These are phyloP conservation scores for Athalia circularis DNA, from an alignment of 2,888 invertebrate genomes.

Conservation along the genomic window DNA sequence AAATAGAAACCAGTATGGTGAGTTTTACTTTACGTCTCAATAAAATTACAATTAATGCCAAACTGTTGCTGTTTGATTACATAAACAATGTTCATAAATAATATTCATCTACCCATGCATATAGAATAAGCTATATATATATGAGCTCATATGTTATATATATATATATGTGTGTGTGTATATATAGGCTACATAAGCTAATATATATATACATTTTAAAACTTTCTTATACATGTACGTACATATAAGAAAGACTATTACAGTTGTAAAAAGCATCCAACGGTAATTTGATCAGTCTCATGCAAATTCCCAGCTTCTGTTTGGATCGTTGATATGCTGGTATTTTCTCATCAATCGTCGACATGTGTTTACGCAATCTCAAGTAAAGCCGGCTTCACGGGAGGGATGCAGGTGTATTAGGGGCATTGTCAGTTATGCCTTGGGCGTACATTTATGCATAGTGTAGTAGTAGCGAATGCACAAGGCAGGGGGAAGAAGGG, in stretches of 20 bases:
- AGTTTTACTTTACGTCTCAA: conserved; percentile 18
- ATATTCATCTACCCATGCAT: background rate
- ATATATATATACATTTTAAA: background rate
- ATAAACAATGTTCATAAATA: background rate
- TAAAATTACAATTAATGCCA: conserved; percentile 36
- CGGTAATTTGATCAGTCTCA: conserved; percentile 11
- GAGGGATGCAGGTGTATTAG: conserved; percentile 44
- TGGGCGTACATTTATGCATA: conserved; percentile 44
- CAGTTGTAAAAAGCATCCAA: background rate
- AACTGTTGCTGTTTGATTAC: background rate
- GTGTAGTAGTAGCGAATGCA: conserved; percentile 46
- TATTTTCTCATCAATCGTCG: conserved; percentile 39
- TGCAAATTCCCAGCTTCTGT: conserved; percentile 28
- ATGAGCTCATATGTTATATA: too few species aligned
- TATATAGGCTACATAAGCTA: too few species aligned
- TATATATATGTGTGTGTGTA: too few species aligned
- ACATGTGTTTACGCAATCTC: conserved; percentile 41
- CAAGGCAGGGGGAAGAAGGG: conserved; percentile 8
- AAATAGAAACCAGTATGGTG: background rate
- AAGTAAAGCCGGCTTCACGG: conserved; percentile 33
- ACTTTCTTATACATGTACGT: background rate
- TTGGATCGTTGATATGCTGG: conserved; percentile 20
- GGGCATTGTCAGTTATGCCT: conserved; percentile 37
- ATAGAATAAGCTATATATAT: background rate
- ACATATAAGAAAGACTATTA: background rate